Conservation (phyloP, 2,797 vertebrate genomes). For the Syndactyla subalaris region DNA sequence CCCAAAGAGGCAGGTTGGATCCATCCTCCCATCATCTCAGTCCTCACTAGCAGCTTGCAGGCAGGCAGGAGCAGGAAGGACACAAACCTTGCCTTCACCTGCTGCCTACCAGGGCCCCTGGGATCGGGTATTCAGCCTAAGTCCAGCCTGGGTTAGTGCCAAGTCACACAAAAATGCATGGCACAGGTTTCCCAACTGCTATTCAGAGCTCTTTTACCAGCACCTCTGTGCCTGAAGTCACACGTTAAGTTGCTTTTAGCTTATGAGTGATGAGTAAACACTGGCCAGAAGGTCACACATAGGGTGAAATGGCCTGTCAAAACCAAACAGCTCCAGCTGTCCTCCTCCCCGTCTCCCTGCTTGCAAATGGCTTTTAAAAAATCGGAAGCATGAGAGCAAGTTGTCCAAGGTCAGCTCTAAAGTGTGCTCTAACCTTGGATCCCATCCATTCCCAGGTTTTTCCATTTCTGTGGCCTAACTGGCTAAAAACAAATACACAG, state of each 20-base stretch:
- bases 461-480: background rate
- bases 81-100: background rate
- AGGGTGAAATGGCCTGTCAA: constrained; percentile 40
- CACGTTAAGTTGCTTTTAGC: background rate
- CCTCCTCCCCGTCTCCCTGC: background rate
- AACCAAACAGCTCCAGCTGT: constrained; percentile 47
- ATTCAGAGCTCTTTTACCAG: background rate
- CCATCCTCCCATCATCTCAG: background rate
- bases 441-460: background rate
- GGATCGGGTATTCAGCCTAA: background rate
- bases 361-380: constrained; percentile 28
- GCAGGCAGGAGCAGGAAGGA: background rate
- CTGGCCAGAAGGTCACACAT: background rate
- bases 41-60: background rate
- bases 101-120: background rate
- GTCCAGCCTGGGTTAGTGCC: background rate
- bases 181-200: background rate
- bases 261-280: constrained; percentile 10
- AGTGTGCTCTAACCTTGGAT: background rate
- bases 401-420: constrained; percentile 15
- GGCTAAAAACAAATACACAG: background rate
- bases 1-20: background rate
- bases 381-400: background rate
- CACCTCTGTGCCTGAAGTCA: background rate
- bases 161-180: background rate